These are phyloP conservation scores for Stenopsyche tienmushanensis DNA, from an alignment of 1,140 invertebrate species.

Conservation along the genomic window DNA sequence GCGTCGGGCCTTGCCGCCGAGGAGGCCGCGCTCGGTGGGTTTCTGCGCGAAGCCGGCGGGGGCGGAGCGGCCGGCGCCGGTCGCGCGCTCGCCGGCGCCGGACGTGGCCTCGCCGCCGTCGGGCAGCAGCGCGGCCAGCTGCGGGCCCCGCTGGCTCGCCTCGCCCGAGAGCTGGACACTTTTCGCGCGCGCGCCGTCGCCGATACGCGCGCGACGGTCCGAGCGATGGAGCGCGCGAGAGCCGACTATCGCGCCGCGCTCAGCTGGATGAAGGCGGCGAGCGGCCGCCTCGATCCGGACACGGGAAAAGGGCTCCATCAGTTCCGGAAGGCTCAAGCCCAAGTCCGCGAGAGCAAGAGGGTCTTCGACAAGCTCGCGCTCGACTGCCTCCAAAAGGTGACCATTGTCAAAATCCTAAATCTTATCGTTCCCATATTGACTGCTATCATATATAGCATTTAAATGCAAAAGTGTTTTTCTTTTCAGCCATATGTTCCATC, in stretches of 20 bases:
- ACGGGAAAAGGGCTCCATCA: conserved; percentile 93
- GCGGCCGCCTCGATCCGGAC: conserved; percentile 94
- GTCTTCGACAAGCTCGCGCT: conserved; percentile 93
- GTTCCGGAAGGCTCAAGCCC: conserved; percentile 86
- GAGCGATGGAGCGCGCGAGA: conserved; percentile 91
- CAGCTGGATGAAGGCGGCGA: conserved; percentile 99
- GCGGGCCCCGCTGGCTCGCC: conserved; percentile 80
- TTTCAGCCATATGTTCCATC: no score
- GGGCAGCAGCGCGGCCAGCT: conserved; percentile 91
- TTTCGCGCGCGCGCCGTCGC: conserved; percentile 91
- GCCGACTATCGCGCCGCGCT: conserved; percentile 96
- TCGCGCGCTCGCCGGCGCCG: conserved; percentile 91
- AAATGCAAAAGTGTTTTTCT: no score
- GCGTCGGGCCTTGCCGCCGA: conserved; percentile 93
- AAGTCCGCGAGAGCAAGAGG: conserved; percentile 76
- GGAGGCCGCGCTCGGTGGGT: conserved; percentile 92
- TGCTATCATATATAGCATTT: no score
- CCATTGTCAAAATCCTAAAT: not conserved
- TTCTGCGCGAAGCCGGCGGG: conserved; percentile 93
- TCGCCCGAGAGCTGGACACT: conserved; percentile 97
- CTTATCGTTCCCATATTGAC: not conserved
- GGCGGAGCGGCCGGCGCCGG: conserved; percentile 78
- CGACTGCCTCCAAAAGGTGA: conserved; percentile 92
- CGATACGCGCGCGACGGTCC: conserved; percentile 88
- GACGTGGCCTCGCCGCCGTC: conserved; percentile 92